These are phyloP conservation scores for Numenius arquata DNA, from an alignment of 2,113 vertebrate species.

Conservation along the genomic window DNA sequence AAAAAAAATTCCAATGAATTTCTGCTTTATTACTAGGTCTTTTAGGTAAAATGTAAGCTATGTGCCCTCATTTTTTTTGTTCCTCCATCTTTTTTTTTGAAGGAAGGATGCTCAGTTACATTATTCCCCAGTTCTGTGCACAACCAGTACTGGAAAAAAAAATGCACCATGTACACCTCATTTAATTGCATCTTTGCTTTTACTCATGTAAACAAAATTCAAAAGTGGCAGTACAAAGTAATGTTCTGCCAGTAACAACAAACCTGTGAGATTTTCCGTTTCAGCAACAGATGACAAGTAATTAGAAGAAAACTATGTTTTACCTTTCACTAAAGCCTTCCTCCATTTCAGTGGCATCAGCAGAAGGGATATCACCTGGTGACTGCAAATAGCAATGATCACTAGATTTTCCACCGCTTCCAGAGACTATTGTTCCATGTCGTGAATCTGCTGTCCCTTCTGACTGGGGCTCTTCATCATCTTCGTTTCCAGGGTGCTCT, in stretches of 20 bases:
- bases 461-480: slow-evolving; percentile 84
- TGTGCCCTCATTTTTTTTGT: background rate
- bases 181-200: background rate
- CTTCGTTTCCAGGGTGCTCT: slow-evolving; percentile 89
- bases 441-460: slow-evolving; percentile 75
- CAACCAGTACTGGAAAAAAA: background rate
- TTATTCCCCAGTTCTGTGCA: background rate
- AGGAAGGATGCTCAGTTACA: background rate
- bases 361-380: slow-evolving; percentile 87
- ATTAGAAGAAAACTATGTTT: background rate
- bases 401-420: slow-evolving; percentile 81
- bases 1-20: background rate
- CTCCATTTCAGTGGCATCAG: slow-evolving; percentile 88
- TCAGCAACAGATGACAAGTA: background rate
- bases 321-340: slow-evolving; percentile 96
- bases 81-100: background rate
- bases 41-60: background rate
- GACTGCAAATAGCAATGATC: slow-evolving; percentile 86
- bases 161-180: background rate
- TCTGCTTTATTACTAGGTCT: background rate
- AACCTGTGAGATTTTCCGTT: background rate
- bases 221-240: background rate
- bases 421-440: slow-evolving; percentile 69
- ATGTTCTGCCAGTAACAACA: background rate
- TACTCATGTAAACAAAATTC: background rate